phyloP scores from a whole-genome alignment of 2,888 invertebrate genomes.

The Atrina japonica region DNA sequence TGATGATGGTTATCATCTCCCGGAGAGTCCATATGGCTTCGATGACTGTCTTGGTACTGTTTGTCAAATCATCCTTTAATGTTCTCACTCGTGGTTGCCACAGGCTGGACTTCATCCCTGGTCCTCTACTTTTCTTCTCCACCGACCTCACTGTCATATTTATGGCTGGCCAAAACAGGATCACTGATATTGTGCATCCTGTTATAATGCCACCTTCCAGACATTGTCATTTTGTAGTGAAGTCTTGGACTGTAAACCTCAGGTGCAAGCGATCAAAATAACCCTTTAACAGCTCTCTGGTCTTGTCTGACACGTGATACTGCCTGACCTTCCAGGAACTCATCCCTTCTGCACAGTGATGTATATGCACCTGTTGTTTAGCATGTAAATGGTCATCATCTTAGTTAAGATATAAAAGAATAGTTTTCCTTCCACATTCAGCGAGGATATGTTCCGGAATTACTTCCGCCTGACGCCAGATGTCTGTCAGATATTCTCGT shows the following conservation, averaged over 20 bases:
- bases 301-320: slow-evolving; percentile 35
- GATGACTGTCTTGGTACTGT: neutral
- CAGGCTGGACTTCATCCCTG: neutral
- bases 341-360: slow-evolving; percentile 37
- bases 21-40: slow-evolving; percentile 7
- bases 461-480: slow-evolving; percentile 35
- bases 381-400: slow-evolving; percentile 31
- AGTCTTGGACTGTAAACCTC: slow-evolving; percentile 38
- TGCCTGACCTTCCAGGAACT: slow-evolving; percentile 41
- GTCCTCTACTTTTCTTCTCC: slow-evolving; percentile 4
- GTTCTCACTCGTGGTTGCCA: slow-evolving; percentile 18
- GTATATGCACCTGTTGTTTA: slow-evolving; percentile 36
- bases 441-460: slow-evolving; percentile 3
- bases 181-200: slow-evolving; percentile 41
- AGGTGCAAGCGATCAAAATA: slow-evolving; percentile 37
- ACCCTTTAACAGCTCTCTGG: slow-evolving; percentile 12
- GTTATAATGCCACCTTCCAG: slow-evolving; percentile 40
- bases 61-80: slow-evolving; percentile 23
- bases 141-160: slow-evolving; percentile 31
- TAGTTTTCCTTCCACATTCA: slow-evolving; percentile 27
- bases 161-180: slow-evolving; percentile 34
- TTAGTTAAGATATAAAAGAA: slow-evolving; percentile 34
- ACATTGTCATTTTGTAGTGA: slow-evolving; percentile 36
- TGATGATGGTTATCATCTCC: slow-evolving; percentile 7
- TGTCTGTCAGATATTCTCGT: slow-evolving; percentile 15